phyloP scores from a whole-genome alignment of 2,797 vertebrate species.

The Halcyon smyrnensis region DNA sequence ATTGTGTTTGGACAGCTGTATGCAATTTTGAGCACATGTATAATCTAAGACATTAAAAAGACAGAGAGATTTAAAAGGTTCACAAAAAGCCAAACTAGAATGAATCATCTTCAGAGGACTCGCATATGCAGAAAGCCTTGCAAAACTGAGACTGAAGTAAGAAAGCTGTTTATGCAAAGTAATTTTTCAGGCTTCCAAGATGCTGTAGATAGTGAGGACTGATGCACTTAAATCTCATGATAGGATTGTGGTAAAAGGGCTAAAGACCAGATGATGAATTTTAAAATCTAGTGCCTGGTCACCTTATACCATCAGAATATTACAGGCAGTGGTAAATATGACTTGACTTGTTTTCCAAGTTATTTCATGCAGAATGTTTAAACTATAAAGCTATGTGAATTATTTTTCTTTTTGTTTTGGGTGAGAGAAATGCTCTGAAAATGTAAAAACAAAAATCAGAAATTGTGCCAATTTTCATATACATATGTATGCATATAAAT shows the following conservation, averaged over 20 bases:
- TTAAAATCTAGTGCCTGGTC: neutral
- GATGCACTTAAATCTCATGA: neutral
- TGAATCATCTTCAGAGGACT: neutral
- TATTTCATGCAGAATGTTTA: neutral
- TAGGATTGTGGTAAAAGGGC: neutral
- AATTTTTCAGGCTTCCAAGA: neutral
- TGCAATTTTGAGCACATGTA: slow-evolving; percentile 46
- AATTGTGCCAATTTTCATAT: neutral
- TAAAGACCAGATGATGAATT: neutral
- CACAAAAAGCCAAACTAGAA: neutral
- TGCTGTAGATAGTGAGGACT: neutral
- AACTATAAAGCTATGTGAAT: neutral
- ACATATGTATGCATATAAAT: neutral
- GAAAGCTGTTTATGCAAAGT: neutral
- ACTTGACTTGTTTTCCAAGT: neutral
- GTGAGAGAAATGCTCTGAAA: neutral
- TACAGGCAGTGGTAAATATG: neutral
- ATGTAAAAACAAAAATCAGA: neutral
- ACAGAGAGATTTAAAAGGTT: slow-evolving; percentile 8
- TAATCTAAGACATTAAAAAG: slow-evolving; percentile 13
- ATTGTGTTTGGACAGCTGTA: slow-evolving; percentile 65
- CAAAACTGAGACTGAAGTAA: neutral
- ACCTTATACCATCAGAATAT: neutral
- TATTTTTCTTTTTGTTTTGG: neutral
- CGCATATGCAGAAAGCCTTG: neutral